These are phyloP conservation scores for Cactoblastis cactorum DNA, from an alignment of 2,888 invertebrate species.

Conservation along the genomic window DNA sequence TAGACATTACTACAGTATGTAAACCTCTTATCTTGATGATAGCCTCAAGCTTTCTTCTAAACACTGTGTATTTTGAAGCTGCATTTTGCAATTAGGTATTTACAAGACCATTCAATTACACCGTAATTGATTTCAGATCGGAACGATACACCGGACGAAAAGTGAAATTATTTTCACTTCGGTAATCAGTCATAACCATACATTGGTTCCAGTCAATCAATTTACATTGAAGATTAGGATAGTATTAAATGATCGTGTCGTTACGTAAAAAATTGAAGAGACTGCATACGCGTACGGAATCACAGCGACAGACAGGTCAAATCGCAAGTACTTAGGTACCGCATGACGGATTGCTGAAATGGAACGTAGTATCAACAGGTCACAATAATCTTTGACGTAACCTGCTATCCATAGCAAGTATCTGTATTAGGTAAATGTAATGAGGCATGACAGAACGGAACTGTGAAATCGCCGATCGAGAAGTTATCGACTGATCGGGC, in stretches of 20 bases:
- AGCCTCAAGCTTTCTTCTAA: neutral
- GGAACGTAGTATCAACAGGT: slow-evolving; percentile 31
- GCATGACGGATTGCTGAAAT: slow-evolving; percentile 48
- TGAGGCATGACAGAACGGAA: slow-evolving; percentile 46
- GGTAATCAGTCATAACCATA: slow-evolving; percentile 13
- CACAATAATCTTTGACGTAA: slow-evolving; percentile 41
- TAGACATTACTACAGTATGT: no score
- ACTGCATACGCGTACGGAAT: slow-evolving; percentile 30
- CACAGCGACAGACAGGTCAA: slow-evolving; percentile 34
- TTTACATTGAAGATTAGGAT: slow-evolving; percentile 20
- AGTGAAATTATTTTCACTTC: slow-evolving; percentile 12
- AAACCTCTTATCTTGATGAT: neutral
- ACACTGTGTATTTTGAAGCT: neutral
- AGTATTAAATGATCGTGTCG: slow-evolving; percentile 14
- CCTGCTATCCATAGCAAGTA: slow-evolving; percentile 40
- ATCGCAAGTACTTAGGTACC: slow-evolving; percentile 42
- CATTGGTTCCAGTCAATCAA: slow-evolving; percentile 17
- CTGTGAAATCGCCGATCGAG: slow-evolving; percentile 52
- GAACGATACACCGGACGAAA: slow-evolving; percentile 11
- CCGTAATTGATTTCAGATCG: slow-evolving; percentile 12
- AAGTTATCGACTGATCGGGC: slow-evolving; percentile 31
- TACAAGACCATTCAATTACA: slow-evolving; percentile 25
- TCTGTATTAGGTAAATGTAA: slow-evolving; percentile 48
- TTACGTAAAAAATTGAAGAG: slow-evolving; percentile 43
- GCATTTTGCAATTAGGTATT: slow-evolving; percentile 23